Percentiles rank a stretch among this genome's conserved stretches.
Conservation (phyloP, 2,888 invertebrate species). For the Eilema griseolum region DNA sequence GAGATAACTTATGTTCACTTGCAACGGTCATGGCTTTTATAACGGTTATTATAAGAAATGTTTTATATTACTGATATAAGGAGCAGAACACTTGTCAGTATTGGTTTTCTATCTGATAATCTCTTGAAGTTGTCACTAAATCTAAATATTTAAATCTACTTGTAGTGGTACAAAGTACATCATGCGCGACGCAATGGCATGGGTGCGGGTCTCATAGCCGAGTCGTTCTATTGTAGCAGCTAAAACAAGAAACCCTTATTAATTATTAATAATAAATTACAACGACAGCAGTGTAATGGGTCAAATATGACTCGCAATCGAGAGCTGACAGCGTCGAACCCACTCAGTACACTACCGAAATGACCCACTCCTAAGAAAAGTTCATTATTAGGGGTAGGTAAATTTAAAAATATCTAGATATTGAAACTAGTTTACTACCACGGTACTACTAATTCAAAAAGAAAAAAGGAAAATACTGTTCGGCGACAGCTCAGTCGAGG, state of each 20-base stretch:
- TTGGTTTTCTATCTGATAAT: constrained; percentile 63
- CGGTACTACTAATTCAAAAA: not conserved
- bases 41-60: not conserved
- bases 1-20: too few species aligned
- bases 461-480: not conserved
- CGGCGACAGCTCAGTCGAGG: not conserved
- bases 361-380: not conserved
- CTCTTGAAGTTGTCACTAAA: constrained; percentile 61
- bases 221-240: constrained; percentile 94
- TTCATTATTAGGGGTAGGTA: not conserved
- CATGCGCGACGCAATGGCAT: constrained; percentile 77
- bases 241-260: constrained; percentile 83
- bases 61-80: constrained; percentile 38
- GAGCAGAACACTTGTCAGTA: constrained; percentile 46
- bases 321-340: not conserved
- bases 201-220: constrained; percentile 88
- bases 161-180: constrained; percentile 61
- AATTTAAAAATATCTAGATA: not conserved
- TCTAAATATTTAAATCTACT: constrained; percentile 59
- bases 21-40: not conserved
- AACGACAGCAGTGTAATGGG: not conserved
- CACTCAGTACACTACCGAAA: not conserved
- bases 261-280: constrained; percentile 47
- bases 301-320: not conserved
- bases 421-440: not conserved